Percentiles rank a stretch among this genome's conserved stretches.
Conservation (phyloP, 1,140 invertebrate species). For the Nebria ingens region DNA sequence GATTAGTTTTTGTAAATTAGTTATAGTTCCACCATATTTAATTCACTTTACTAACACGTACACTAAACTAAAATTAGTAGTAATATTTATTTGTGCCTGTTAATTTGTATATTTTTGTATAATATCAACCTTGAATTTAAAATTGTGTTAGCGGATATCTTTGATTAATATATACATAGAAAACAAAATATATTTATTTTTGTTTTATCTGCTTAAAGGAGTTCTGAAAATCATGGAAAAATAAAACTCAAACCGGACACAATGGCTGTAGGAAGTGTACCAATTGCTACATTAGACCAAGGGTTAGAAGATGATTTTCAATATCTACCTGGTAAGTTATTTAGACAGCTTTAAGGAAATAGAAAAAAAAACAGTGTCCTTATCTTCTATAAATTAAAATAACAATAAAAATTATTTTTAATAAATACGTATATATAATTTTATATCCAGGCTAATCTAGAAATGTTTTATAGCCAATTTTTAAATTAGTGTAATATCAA, state of each 20-base stretch:
- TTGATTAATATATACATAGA: background rate
- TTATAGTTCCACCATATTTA: too few species aligned
- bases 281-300: conserved; percentile 36
- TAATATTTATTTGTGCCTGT: too few species aligned
- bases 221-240: conserved; percentile 14
- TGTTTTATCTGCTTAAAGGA: conserved; percentile 2
- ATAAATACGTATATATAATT: conserved; percentile 1
- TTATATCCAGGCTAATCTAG: conserved; percentile 10
- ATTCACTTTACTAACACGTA: too few species aligned
- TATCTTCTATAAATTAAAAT: conserved; percentile 10
- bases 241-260: conserved; percentile 11
- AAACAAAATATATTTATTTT: conserved; percentile 1
- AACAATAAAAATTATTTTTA: background rate
- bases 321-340: conserved; percentile 31
- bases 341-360: conserved; percentile 14
- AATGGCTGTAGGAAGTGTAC: conserved; percentile 22
- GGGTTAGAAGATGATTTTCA: conserved; percentile 42
- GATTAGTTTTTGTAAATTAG: too few species aligned
- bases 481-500: conserved; percentile 1
- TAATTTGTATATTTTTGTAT: too few species aligned
- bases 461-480: too few species aligned
- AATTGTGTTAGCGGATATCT: background rate
- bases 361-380: too few species aligned
- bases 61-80: too few species aligned
- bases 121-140: conserved; percentile 6